Evolutionary conservation across 2,113 vertebrate species (phyloP), one percentile per base, ranked within the genome.

Genomic region (Rousettus leschenaultii): DNA sequence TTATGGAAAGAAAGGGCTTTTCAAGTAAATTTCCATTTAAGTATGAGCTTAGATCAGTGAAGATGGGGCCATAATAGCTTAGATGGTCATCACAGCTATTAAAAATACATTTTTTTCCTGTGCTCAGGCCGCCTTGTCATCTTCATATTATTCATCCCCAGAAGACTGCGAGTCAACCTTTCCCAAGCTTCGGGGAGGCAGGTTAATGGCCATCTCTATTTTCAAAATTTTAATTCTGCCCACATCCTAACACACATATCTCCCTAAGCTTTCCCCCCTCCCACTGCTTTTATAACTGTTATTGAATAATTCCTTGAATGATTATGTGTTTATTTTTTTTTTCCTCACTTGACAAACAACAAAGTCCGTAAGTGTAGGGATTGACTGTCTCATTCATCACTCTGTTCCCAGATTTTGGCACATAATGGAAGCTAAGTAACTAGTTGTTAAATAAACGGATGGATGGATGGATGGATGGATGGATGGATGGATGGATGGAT

Each of bases 11-110:
- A 97, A 97, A 97, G 91, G 86, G 93, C 95, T 97, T 97, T 97
- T 97, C 97, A 97, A 98, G 97, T 95, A 97, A 97, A 98, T 98
- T 96, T 97, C 97, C 96, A 93, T 91, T 96, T 97, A 96, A 97
- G 94, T 93, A 84, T 94, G 93, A 97, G 97, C 93, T 97, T 95
- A 95, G 86, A 97, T 96, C 86, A 93, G 89, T 96, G 96, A 96
- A 96, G 78, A 97, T 96, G 89, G 82, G 93, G 92, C 79, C 86
- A 86, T 97, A 96, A 97, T 95, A 97, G 97, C 96, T 94, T 87
- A 97, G 97, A 96, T 95, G 94, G 96, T 91, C 97, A 97, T 97
- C 94, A 75, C 48, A 66, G 94, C 94, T 93, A 98, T 98, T 98
- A 97, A 98, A 97, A 97, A 89, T 43, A 95, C 95, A 96, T 97